These are phyloP conservation scores for Epistrophe grossulariae DNA, from an alignment of 2,888 invertebrate species.

Conservation along the genomic window DNA sequence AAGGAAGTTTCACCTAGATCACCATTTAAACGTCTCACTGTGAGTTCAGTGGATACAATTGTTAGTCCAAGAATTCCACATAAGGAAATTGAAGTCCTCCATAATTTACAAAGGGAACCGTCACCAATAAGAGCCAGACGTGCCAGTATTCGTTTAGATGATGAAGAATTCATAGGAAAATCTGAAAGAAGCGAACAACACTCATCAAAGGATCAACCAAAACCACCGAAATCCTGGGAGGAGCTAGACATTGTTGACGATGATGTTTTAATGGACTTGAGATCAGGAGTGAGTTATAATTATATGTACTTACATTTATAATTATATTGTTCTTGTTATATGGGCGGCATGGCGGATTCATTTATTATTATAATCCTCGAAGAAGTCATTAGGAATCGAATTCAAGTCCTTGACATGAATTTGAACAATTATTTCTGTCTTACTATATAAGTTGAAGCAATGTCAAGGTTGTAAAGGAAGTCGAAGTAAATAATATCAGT, in stretches of 20 bases:
- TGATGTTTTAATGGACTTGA: slow-evolving; percentile 87
- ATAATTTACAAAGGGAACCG: slow-evolving; percentile 88
- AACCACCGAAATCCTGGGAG: slow-evolving; percentile 85
- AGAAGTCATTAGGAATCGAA: slow-evolving; percentile 4
- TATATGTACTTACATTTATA: background rate
- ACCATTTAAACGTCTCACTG: slow-evolving; percentile 80
- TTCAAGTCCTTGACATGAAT: slow-evolving; percentile 43
- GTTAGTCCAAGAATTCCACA: slow-evolving; percentile 85
- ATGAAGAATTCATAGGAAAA: slow-evolving; percentile 54
- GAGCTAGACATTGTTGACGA: slow-evolving; percentile 86
- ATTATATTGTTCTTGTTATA: background rate
- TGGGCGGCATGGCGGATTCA: background rate
- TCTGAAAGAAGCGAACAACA: slow-evolving; percentile 75
- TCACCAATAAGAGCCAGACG: slow-evolving; percentile 85
- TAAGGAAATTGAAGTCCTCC: slow-evolving; percentile 88
- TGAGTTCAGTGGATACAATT: slow-evolving; percentile 84
- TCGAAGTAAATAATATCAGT: background rate
- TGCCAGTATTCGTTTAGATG: slow-evolving; percentile 64
- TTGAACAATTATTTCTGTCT: background rate
- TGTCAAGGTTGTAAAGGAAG: slow-evolving; percentile 37
- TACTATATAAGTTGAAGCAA: slow-evolving; percentile 3
- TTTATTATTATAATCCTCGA: slow-evolving; percentile 32
- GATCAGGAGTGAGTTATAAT: slow-evolving; percentile 87
- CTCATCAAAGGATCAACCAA: slow-evolving; percentile 43
- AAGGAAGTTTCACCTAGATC: slow-evolving; percentile 78